Conservation (phyloP, 2,888 invertebrate genomes). For the Adineta ricciae region DNA sequence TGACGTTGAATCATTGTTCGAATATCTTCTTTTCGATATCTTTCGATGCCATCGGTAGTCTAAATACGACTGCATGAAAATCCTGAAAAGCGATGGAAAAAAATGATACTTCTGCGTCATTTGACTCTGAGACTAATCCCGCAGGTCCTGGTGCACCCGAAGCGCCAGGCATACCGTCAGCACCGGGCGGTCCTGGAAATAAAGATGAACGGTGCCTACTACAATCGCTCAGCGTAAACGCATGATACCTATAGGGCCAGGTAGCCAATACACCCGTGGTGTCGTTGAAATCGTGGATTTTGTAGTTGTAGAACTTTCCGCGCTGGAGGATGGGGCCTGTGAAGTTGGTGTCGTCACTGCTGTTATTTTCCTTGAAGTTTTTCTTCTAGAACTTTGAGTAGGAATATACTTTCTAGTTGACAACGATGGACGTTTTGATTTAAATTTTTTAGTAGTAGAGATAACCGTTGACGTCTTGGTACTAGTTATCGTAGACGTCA, state of each 20-base stretch:
- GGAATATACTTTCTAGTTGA: background rate
- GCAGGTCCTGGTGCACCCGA: background rate
- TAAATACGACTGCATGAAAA: background rate
- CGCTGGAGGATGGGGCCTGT: background rate
- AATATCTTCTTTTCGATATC: background rate
- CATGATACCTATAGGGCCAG: background rate
- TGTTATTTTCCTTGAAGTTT: background rate
- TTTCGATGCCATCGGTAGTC: background rate
- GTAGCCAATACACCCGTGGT: background rate
- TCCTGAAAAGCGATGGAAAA: background rate
- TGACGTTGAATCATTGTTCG: slow-evolving; percentile 10
- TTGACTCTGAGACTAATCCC: background rate
- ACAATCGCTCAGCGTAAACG: no score
- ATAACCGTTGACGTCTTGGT: background rate
- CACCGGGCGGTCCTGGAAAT: background rate
- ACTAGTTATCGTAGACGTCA: background rate
- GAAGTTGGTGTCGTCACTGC: background rate
- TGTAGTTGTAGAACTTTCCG: background rate
- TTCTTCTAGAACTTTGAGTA: background rate
- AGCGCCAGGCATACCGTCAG: background rate
- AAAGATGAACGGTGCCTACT: no score
- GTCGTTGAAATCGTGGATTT: background rate
- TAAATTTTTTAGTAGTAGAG: background rate
- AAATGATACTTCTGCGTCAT: background rate
- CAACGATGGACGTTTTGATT: background rate